These are phyloP conservation scores for Eucidaris tribuloides DNA, from an alignment of 35 echinoderm and acorn worm species.

Conservation along the genomic window DNA sequence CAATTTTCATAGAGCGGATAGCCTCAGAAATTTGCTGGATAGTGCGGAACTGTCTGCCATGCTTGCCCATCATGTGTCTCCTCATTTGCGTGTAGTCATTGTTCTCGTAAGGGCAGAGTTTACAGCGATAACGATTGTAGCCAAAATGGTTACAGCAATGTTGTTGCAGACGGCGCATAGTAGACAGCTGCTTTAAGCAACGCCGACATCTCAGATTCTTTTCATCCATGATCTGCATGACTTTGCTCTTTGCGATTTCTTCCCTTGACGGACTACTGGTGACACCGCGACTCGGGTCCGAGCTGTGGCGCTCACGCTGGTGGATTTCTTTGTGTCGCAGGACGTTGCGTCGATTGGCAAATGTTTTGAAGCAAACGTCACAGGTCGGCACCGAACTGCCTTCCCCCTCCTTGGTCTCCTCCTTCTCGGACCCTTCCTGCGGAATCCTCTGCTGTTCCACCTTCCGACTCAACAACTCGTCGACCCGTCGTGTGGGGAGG, in stretches of 20 bases:
- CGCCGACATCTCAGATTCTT: conserved; percentile 82
- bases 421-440: conserved; percentile 6
- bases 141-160: conserved; percentile 95
- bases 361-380: conserved; percentile 79
- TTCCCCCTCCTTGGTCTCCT: conserved; percentile 16
- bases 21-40: conserved; percentile 88
- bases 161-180: conserved; percentile 71
- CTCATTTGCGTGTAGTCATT: conserved; percentile 96
- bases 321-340: conserved; percentile 88
- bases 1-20: conserved; percentile 89
- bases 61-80: conserved; percentile 93
- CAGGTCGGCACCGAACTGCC: conserved; percentile 65
- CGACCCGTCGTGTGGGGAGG: conserved; percentile 53
- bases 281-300: conserved; percentile 14
- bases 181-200: conserved; percentile 81
- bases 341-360: conserved; percentile 84
- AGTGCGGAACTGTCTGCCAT: conserved; percentile 85
- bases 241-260: conserved; percentile 65
- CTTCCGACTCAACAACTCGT: conserved; percentile 52
- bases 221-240: conserved; percentile 86
- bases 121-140: conserved; percentile 86
- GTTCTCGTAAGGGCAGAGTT: conserved; percentile 79
- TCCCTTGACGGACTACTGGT: conserved; percentile 30
- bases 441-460: conserved; percentile 17
- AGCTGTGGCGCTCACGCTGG: conserved; percentile 21